Base-by-base conservation (phyloP, 2,797 vertebrate species). In the Takifugu ocellatus region DNA sequence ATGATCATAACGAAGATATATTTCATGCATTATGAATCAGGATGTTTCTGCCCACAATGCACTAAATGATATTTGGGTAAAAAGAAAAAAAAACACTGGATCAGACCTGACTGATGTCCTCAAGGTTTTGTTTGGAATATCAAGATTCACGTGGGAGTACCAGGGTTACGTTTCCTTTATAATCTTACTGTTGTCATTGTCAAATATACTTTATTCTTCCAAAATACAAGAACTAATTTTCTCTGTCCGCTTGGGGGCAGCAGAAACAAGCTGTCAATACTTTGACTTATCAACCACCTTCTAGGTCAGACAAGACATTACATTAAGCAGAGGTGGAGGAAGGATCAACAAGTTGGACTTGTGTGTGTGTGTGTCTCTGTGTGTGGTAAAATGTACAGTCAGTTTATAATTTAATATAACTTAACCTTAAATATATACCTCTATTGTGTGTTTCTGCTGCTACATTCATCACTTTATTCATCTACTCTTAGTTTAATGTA, bases 1-100 rank as follows among this genome's bases (percentile, higher is more conserved):
- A 90, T 91, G 90, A 92, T 90, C 85, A 74, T 84, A 85, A 84
- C 92, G 87, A 87, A 90, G 90, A 91, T 87, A 77, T 74, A 91
- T 92, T 88, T 83, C 59, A 70, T 65, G 70, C 73, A 75, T 87
- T 88, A 90, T 91, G 88, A 90, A 87, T 85, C 31, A 77, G 77
- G 87, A 90, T 92, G 87, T 91, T 90, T 90, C 69, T 83, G 75
- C 68, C 78, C 79, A 88, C 71, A 73, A 70, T 55, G 77, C 82
- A 84, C 84, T 81, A 85, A 91, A 82, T 90, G 77, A 87, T 90
- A 90, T 91, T 92, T 84, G 83, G 81, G 76, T 45, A 3, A 43
- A 17, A 51, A 49, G 25, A 8, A n/a, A n/a, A 46, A 62, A 58
- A 15, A 33, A 7, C 17, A 58, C 6, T 52, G 1, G 12, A 63